Conservation (phyloP, 1,140 invertebrate genomes). For the Berghia stephanieae region DNA sequence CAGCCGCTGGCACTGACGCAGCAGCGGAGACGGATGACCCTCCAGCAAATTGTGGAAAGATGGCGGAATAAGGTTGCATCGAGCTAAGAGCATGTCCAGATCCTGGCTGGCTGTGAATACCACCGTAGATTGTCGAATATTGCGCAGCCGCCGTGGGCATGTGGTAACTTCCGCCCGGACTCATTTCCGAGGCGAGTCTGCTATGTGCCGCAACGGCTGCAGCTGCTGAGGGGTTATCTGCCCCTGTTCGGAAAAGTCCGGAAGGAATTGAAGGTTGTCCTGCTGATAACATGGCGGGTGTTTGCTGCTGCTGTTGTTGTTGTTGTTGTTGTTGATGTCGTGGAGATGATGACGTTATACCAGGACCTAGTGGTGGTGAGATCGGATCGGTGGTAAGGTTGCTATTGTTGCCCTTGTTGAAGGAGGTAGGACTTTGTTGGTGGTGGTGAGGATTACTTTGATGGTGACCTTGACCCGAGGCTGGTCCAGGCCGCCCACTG, state of each 20-base stretch:
- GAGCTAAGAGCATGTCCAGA: slow-evolving; percentile 30
- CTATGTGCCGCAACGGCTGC: slow-evolving; percentile 20
- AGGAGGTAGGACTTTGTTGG: no score
- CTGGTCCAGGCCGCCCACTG: slow-evolving; percentile 40
- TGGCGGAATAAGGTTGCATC: slow-evolving; percentile 28
- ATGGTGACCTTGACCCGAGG: slow-evolving; percentile 36
- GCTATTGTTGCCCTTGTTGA: background rate
- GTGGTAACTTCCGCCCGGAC: slow-evolving; percentile 24
- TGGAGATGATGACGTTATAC: background rate
- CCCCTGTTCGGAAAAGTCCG: slow-evolving; percentile 36
- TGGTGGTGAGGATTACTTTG: slow-evolving; percentile 25
- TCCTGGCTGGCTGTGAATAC: slow-evolving; percentile 38
- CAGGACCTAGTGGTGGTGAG: slow-evolving; percentile 3
- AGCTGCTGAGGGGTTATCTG: slow-evolving; percentile 5
- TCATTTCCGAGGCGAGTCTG: slow-evolving; percentile 22
- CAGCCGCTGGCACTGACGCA: slow-evolving; percentile 32
- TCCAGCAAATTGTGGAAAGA: slow-evolving; percentile 30
- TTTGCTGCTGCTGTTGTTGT: background rate
- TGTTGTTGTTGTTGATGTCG: background rate
- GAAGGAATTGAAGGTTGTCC: slow-evolving; percentile 41
- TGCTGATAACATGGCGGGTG: slow-evolving; percentile 44
- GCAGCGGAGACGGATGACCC: background rate
- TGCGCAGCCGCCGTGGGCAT: slow-evolving; percentile 33
- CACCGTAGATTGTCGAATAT: slow-evolving; percentile 47
- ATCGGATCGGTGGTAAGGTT: no score